A percentile compares a stretch with the other conserved stretches of the same genome.
These are phyloP conservation scores for Junonia oenone DNA, from an alignment of 2,888 invertebrate species.

Conservation along the genomic window DNA sequence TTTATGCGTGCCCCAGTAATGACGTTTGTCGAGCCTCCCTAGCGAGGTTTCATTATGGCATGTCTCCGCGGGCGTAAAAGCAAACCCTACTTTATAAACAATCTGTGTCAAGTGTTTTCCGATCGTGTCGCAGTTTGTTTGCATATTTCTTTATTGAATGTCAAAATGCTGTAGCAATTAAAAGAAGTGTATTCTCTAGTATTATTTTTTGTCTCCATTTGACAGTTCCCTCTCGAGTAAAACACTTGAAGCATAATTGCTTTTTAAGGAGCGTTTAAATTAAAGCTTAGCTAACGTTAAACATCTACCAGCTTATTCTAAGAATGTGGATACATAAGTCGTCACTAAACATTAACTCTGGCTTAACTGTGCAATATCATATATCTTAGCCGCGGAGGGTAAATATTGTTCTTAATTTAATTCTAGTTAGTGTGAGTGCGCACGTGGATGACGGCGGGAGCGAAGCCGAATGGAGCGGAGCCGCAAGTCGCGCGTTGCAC, in stretches of 20 bases:
- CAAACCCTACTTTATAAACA: conserved; percentile 63
- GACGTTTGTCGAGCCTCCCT: conserved; percentile 70
- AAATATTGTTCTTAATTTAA: conserved; percentile 80
- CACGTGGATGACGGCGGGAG: conserved; percentile 55
- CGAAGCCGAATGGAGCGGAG: conserved; percentile 39
- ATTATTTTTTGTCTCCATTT: not conserved
- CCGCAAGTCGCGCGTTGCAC: conserved; percentile 68
- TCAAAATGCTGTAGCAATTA: conserved; percentile 55
- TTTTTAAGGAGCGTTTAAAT: conserved; percentile 36
- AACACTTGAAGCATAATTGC: conserved; percentile 21
- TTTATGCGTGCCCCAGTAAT: conserved; percentile 76
- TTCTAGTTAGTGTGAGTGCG: conserved; percentile 60
- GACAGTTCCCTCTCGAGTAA: not conserved
- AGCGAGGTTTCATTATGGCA: conserved; percentile 65
- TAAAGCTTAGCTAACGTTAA: conserved; percentile 32
- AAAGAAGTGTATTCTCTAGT: conserved; percentile 36
- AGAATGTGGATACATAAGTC: conserved; percentile 62
- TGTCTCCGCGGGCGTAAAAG: conserved; percentile 53
- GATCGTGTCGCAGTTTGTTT: conserved; percentile 57
- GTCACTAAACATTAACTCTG: conserved; percentile 64
- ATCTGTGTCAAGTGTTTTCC: conserved; percentile 66
- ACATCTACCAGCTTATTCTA: conserved; percentile 11
- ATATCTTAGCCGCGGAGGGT: conserved; percentile 66
- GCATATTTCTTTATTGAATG: conserved; percentile 50
- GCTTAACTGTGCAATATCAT: conserved; percentile 73